phyloP scores from a whole-genome alignment of 2,113 vertebrate species.

The Callospermophilus lateralis region DNA sequence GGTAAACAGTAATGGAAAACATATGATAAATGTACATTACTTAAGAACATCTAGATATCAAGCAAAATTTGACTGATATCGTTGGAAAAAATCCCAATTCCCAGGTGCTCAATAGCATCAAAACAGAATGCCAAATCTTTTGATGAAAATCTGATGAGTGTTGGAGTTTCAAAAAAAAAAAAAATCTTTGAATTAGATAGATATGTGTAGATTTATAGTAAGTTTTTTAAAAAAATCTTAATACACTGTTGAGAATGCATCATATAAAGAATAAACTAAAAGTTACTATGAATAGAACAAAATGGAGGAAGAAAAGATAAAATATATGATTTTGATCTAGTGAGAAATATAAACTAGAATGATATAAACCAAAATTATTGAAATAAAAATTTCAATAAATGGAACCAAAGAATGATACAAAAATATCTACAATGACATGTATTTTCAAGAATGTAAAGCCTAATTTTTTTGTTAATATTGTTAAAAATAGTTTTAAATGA shows the following conservation, averaged over 20 bases:
- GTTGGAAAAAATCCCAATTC: neutral
- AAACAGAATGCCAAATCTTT: neutral
- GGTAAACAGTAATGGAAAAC: neutral
- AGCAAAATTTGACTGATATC: neutral
- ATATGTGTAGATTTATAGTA: neutral
- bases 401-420: neutral
- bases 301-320: neutral
- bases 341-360: neutral
- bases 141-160: neutral
- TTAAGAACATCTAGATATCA: neutral
- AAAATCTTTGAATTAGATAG: neutral
- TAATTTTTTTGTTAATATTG: neutral
- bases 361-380: neutral
- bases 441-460: neutral
- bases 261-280: neutral
- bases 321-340: neutral
- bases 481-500: conserved; percentile 6
- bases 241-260: neutral
- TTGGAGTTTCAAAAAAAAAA: neutral
- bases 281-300: neutral
- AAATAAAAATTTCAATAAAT: neutral
- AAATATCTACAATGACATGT: neutral
- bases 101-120: neutral
- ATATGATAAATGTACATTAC: neutral
- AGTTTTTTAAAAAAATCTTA: neutral